A percentile compares a stretch with the other conserved stretches of the same genome.
Evolutionary conservation across 2,797 vertebrate genomes (phyloP).

Genomic region (Onychomys arenicola): DNA sequence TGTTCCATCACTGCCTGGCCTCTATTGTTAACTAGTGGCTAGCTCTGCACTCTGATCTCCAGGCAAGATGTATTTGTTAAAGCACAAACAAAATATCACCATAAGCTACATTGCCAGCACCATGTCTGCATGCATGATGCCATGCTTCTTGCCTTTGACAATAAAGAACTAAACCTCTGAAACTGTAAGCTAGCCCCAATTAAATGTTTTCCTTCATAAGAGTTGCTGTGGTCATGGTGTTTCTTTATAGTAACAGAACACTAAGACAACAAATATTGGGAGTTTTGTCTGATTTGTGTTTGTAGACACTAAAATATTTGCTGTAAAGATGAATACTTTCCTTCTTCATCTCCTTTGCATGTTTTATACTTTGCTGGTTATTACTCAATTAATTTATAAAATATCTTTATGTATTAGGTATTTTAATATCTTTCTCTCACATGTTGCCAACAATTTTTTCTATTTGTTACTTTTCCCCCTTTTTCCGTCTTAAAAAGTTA

Average conservation of each 20-base stretch:
- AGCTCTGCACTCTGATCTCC: too few relatives aligned
- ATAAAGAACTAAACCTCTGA: not conserved
- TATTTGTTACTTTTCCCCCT: not conserved
- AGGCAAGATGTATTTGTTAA: too few relatives aligned
- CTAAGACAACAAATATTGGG: not conserved
- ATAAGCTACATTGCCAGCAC: not conserved
- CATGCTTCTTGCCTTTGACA: not conserved
- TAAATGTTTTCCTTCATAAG: not conserved
- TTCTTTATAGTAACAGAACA: not conserved
- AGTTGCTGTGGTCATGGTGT: not conserved
- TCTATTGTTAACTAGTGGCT: too few relatives aligned
- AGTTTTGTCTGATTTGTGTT: not conserved
- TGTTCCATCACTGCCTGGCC: too few relatives aligned
- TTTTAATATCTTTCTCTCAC: constrained; percentile 36
- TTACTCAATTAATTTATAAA: not conserved
- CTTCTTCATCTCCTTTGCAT: not conserved
- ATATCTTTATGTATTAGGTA: not conserved
- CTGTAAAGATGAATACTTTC: not conserved
- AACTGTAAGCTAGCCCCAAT: not conserved
- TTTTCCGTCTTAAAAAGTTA: not conserved
- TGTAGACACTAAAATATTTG: not conserved
- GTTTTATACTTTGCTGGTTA: not conserved
- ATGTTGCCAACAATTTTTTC: not conserved
- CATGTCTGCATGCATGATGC: not conserved
- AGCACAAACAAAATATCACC: too few relatives aligned